Base-by-base conservation (phyloP, 2,797 vertebrate genomes). In the Cryptoblepharus egeriae region DNA sequence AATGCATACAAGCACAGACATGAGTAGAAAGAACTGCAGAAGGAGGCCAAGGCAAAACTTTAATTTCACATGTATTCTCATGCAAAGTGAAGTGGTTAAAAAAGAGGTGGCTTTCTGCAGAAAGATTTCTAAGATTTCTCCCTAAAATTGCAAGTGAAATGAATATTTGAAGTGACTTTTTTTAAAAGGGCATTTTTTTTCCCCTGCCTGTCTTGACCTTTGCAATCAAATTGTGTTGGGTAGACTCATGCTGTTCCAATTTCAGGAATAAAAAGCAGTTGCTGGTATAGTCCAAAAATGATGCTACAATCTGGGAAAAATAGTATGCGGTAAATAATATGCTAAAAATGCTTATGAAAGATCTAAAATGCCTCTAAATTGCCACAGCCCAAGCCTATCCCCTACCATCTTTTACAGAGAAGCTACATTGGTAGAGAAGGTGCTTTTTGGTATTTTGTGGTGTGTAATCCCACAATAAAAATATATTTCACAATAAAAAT, bases 1-100 rank as follows among this genome's bases (percentile, higher is more conserved):
- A 72, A 71, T 39, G 52, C 68, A 58, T 65, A 73, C 49, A 73
- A 63, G 76, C 60, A 81, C 24, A 68, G 52, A 32, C 37, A 35
- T 10, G 52, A 68, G 20, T 73, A 61, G 42, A 28, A 13, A 15
- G 57, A 63, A 32, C 15, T 64, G 42, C 9, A 35, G 57, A 73
- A 65, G 24, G 52, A 58, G 22, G 2, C 52, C 9, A 52, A 55
- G 45, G 35, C 13, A 65, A 78, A 78, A 65, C 35, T 45, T 71
- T 30, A 71, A 71, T 71, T 72, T 28, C 28, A 30, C 26, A 76
- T 4, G 45, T 45, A 42, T 68, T 30, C 45, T 80, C 37, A 55
- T 64, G 28, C 63, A 71, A 77, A 77, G 77, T 32, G 65, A 78
- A 35, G 3, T 28, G 12, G n/a, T 24, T 78, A 12, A 20, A 65